Evolutionary conservation across 2,113 vertebrate genomes (phyloP), one percentile per base, ranked within the genome.

Genomic region (Mastomys natalensis): DNA sequence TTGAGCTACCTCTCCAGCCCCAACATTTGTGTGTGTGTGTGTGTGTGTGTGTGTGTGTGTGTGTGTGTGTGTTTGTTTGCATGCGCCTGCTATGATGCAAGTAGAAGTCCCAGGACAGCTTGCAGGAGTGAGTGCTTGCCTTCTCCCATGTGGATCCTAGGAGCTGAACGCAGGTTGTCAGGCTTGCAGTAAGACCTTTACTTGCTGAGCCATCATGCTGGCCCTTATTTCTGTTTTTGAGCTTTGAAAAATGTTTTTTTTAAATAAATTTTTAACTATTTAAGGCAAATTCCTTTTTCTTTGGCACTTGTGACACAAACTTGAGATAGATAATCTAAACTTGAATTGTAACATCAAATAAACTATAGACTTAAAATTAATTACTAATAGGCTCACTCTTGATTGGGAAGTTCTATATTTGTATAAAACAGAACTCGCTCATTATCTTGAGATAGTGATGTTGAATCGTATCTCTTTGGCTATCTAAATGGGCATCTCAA

Each of bases 361-460:
- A 89, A 68, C 70, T 74, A 34, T 84, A 40, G 40, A 74, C 78
- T 95, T 95, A 77, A n/a, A 96, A 90, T 81, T 70, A 91, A 85
- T 11, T 93, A 13, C 15, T 85, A 31, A 78, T 31, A 62, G 40
- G 89, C 19, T 82, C 15, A 90, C 43, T 94, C 51, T 94, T 97
- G 12, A 89, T 13, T 66, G 60, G 91, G 53, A 94, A 95, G 19
- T 92, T 70, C 34, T 84, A 68, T 93, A 81, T 58, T 96, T 94
- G 85, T 55, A 72, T 78, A 95, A 85, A 97, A 82, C n/a, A 88
- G 17, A 76, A 22, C 73, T 45, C 62, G n/a, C 45, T 93, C 37
- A 80, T 55, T 96, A 64, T 92, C 81, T 90, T 93, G 72, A 94
- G 91, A 94, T 9, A 82, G 43, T 70, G 87, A 94, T 86, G n/a